These are phyloP conservation scores for Bucco capensis DNA, from an alignment of 2,113 vertebrate species.

Conservation along the genomic window DNA sequence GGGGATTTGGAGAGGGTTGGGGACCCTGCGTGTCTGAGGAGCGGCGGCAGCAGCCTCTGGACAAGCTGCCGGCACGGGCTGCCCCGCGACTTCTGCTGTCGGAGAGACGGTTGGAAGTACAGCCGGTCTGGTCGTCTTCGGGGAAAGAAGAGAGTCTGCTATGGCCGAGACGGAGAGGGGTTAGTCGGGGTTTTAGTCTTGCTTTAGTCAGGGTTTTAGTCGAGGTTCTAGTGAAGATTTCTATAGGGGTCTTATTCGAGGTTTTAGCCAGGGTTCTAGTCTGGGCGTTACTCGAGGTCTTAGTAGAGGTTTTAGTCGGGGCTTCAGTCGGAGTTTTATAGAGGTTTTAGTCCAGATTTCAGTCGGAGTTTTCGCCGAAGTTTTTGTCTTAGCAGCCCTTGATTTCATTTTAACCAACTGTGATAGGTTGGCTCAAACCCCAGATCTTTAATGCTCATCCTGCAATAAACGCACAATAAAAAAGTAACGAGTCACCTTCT, in stretches of 20 bases:
- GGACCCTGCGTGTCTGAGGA: neutral
- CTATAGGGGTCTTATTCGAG: too few relatives aligned
- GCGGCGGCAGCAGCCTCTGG: neutral
- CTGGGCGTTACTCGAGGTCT: too few relatives aligned
- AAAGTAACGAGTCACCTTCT: neutral
- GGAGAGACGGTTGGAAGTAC: too few relatives aligned
- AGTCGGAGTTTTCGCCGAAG: too few relatives aligned
- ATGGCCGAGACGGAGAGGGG: neutral
- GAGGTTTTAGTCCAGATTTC: too few relatives aligned
- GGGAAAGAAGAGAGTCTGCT: neutral
- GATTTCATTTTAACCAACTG: neutral
- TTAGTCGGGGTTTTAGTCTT: too few relatives aligned
- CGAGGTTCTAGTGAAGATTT: too few relatives aligned
- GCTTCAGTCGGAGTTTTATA: too few relatives aligned
- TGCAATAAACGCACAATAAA: neutral
- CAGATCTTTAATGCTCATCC: slow-evolving; percentile 4
- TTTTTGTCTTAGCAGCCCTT: slow-evolving; percentile 29
- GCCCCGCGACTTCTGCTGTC: neutral
- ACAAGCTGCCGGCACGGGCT: neutral
- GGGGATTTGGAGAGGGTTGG: neutral
- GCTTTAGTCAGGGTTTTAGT: too few relatives aligned
- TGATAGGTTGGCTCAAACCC: slow-evolving; percentile 20
- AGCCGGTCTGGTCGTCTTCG: neutral
- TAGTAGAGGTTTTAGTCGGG: too few relatives aligned
- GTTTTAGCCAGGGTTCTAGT: neutral